A percentile compares a stretch with the other conserved stretches of the same genome.
Evolutionary conservation across 2,113 vertebrate genomes (phyloP).

Genomic region (Triplophysa rosa): DNA sequence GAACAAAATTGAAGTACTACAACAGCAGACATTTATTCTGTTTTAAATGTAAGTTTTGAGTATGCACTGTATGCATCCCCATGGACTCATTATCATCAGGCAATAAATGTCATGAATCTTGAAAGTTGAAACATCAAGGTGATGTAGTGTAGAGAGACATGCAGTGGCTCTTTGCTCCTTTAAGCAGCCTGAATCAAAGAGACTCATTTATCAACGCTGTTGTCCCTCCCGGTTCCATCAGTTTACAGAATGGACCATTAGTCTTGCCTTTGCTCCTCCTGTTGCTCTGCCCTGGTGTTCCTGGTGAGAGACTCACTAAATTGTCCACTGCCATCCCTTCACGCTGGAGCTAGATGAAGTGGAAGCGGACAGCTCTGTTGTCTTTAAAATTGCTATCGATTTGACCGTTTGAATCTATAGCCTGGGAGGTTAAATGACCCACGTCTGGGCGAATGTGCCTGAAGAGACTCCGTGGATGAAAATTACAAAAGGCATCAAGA

Average conservation of each 20-base stretch:
- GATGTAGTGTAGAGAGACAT: conserved; percentile 10
- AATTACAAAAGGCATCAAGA: conserved; percentile 46
- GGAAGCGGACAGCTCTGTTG: conserved; percentile 64
- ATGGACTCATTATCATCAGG: conserved; percentile 15
- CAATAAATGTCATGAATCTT: conserved; percentile 17
- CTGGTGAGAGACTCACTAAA: conserved; percentile 60
- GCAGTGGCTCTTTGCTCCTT: conserved; percentile 2
- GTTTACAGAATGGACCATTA: conserved; percentile 59
- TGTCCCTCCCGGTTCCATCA: conserved; percentile 60
- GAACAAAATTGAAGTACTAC: too few species aligned
- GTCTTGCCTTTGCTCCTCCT: conserved; percentile 52
- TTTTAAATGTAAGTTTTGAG: background rate
- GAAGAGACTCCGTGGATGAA: conserved; percentile 46
- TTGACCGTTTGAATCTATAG: conserved; percentile 63
- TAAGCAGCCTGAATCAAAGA: conserved; percentile 19
- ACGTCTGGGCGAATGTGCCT: conserved; percentile 34
- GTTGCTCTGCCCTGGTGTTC: conserved; percentile 57
- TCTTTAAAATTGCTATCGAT: conserved; percentile 71
- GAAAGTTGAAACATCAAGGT: conserved; percentile 27
- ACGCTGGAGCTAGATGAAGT: conserved; percentile 59
- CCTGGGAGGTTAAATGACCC: conserved; percentile 62
- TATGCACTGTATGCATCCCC: background rate
- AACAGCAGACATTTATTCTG: too few species aligned
- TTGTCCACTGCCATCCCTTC: conserved; percentile 60
- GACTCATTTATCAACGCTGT: conserved; percentile 53